Percentiles rank a stretch among this genome's conserved stretches.
Conservation (phyloP, 2,113 vertebrate species). For the Cebus imitator region DNA sequence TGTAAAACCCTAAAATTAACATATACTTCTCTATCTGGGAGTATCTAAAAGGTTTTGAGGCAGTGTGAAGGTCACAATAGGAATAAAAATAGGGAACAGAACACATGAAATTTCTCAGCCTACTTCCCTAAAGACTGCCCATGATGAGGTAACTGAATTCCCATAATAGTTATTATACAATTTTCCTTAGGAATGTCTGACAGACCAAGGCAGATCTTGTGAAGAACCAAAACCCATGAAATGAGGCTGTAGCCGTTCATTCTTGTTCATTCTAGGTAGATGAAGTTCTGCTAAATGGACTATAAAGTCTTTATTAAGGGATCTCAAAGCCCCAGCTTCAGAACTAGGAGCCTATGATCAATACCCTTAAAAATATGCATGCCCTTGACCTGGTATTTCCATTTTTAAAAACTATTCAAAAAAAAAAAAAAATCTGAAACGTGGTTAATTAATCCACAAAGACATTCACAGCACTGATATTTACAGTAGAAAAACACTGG, state of each 20-base stretch:
- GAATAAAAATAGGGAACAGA: not conserved
- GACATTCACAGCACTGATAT: conserved; percentile 14
- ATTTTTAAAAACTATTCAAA: conserved; percentile 3
- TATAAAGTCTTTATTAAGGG: not conserved
- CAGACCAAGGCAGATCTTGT: not conserved
- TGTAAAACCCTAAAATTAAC: conserved; percentile 27
- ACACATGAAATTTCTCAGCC: conserved; percentile 27
- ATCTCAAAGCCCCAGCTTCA: not conserved
- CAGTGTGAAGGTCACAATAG: not conserved
- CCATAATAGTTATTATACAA: not conserved
- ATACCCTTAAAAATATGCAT: conserved; percentile 45
- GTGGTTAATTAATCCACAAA: conserved; percentile 15
- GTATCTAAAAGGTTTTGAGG: not conserved
- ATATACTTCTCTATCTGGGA: not conserved
- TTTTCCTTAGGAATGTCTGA: not conserved
- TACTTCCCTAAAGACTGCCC: not conserved
- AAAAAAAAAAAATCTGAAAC: conserved; percentile 31
- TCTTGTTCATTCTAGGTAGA: not conserved
- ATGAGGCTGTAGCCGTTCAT: not conserved
- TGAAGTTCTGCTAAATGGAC: not conserved
- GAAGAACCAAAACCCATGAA: not conserved
- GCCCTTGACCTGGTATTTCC: not conserved
- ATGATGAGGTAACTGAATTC: not conserved
- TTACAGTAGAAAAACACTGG: not conserved
- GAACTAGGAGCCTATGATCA: not conserved